Conservation (phyloP, 2,113 vertebrate species). For the Menura novaehollandiae region DNA sequence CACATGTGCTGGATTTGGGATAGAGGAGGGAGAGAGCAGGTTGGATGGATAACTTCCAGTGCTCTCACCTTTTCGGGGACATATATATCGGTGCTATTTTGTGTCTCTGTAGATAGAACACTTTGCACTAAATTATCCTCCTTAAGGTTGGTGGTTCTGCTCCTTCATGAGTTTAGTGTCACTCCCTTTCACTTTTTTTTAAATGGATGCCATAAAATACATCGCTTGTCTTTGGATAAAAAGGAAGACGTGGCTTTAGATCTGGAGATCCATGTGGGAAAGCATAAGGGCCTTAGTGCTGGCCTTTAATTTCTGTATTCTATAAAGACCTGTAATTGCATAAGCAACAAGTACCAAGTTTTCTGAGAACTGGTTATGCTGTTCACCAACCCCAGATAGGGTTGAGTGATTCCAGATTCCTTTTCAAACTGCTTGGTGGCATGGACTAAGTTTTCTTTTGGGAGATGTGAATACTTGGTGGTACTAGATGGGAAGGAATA, state of each 20-base stretch:
- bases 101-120: neutral
- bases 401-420: neutral
- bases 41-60: too few species aligned
- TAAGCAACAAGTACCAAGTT: neutral
- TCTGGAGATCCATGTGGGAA: neutral
- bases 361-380: neutral
- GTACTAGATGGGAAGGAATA: neutral
- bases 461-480: neutral
- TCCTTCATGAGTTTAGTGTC: neutral
- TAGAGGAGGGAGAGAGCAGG: neutral
- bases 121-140: neutral
- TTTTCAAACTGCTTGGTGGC: neutral
- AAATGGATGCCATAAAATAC: neutral
- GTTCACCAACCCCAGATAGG: neutral
- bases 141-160: neutral
- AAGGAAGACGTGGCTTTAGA: neutral
- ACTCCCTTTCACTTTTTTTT: fast-evolving
- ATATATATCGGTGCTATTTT: neutral
- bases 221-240: neutral
- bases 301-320: neutral
- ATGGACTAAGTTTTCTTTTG: too few species aligned
- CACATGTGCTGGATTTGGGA: neutral
- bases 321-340: neutral
- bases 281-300: neutral
- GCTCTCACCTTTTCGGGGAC: neutral